Conservation (phyloP, 2,888 invertebrate species). For the Ichneumoninae sp. region DNA sequence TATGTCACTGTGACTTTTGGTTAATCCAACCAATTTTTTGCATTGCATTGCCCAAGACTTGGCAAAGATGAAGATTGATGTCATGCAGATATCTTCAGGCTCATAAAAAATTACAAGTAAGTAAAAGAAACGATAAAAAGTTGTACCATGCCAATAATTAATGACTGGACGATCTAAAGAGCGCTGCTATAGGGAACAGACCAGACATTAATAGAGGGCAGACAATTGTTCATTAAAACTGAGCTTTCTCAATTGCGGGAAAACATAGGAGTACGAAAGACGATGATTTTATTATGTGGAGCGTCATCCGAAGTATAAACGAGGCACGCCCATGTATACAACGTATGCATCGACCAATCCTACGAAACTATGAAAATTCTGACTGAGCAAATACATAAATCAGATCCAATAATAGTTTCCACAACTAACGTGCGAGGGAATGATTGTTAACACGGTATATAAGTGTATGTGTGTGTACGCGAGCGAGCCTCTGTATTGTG, state of each 20-base stretch:
- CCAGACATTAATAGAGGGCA: too few species aligned
- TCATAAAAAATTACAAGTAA: background rate
- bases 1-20: too few species aligned
- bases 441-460: conserved; percentile 3
- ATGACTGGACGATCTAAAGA: background rate
- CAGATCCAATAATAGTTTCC: conserved; percentile 74
- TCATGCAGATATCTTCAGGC: too few species aligned
- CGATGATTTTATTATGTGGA: conserved; percentile 30
- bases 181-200: background rate
- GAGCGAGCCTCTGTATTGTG: background rate
- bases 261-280: background rate
- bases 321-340: conserved; percentile 14
- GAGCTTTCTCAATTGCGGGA: background rate
- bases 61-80: too few species aligned
- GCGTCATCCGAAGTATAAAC: conserved; percentile 35
- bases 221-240: too few species aligned
- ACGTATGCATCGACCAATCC: conserved; percentile 28
- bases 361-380: conserved; percentile 65
- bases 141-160: background rate
- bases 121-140: background rate
- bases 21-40: too few species aligned
- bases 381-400: conserved; percentile 74
- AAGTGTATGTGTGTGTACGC: background rate
- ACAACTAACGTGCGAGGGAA: conserved; percentile 33
- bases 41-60: too few species aligned